phyloP scores from a whole-genome alignment of 1,140 invertebrate species.

The Eurosta solidaginis region DNA sequence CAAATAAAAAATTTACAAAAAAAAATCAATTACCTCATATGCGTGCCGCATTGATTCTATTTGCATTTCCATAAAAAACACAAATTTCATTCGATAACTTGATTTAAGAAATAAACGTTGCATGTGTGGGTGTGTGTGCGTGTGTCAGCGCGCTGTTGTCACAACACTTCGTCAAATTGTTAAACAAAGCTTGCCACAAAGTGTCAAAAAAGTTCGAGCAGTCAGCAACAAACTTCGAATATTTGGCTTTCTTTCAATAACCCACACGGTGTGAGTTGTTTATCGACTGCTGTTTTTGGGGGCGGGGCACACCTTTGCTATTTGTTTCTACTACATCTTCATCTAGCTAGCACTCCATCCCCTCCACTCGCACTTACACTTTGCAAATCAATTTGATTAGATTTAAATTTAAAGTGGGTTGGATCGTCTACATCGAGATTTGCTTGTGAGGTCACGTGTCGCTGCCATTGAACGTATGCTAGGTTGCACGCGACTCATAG shows the following conservation, averaged over 20 bases:
- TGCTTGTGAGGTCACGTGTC: slow-evolving; percentile 29
- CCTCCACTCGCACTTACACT: neutral
- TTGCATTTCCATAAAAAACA: slow-evolving; percentile 33
- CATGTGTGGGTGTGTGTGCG: neutral
- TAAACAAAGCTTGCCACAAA: slow-evolving; percentile 28
- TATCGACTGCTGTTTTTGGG: neutral
- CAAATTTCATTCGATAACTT: slow-evolving; percentile 31
- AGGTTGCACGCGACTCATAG: neutral
- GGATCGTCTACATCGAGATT: slow-evolving; percentile 26
- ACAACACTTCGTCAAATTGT: slow-evolving; percentile 34
- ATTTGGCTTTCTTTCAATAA: neutral
- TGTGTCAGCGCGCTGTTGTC: slow-evolving; percentile 28
- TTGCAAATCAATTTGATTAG: slow-evolving; percentile 37
- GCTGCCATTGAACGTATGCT: slow-evolving; percentile 11
- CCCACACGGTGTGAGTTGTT: neutral
- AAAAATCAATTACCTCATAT: slow-evolving; percentile 1
- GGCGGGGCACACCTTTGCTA: neutral
- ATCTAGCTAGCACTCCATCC: neutral
- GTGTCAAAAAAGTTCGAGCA: slow-evolving; percentile 20
- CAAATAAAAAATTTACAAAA: neutral
- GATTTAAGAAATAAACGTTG: neutral
- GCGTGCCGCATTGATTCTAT: slow-evolving; percentile 26
- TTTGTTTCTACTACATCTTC: neutral
- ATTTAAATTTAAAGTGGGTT: slow-evolving; percentile 36
- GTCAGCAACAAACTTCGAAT: neutral